These are phyloP conservation scores for Macrochelys suwanniensis DNA, from an alignment of 2,797 vertebrate species.

Conservation along the genomic window DNA sequence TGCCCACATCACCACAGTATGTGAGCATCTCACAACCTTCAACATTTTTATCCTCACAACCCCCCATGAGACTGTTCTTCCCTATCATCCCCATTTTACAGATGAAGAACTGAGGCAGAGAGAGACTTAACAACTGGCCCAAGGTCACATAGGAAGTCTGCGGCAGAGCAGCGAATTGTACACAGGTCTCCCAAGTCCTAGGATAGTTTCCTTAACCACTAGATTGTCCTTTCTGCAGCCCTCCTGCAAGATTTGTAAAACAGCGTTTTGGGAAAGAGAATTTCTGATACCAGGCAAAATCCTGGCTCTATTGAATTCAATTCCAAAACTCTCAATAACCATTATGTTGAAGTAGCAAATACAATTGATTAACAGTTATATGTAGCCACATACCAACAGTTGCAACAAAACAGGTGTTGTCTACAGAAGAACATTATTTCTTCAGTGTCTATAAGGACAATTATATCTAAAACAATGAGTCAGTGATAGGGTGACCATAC, in stretches of 20 bases:
- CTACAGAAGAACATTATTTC: neutral
- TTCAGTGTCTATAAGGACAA: neutral
- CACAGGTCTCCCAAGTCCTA: neutral
- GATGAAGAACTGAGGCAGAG: neutral
- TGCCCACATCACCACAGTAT: neutral
- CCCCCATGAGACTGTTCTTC: neutral
- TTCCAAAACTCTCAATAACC: neutral
- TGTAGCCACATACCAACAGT: neutral
- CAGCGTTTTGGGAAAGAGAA: constrained; percentile 23
- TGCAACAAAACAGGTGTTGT: neutral
- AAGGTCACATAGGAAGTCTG: neutral
- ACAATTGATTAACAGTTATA: neutral
- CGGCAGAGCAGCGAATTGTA: neutral
- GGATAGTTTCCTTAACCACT: neutral
- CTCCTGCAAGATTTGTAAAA: constrained; percentile 17
- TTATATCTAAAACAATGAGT: neutral
- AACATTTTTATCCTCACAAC: neutral
- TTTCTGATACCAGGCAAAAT: neutral
- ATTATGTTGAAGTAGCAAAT: neutral
- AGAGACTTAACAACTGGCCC: neutral
- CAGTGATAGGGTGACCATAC: neutral
- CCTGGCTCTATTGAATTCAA: neutral
- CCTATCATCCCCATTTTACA: neutral
- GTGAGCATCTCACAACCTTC: neutral
- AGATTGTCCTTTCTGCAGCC: neutral